phyloP scores from a whole-genome alignment of 2,797 vertebrate genomes.

The Peromyscus attwateri region DNA sequence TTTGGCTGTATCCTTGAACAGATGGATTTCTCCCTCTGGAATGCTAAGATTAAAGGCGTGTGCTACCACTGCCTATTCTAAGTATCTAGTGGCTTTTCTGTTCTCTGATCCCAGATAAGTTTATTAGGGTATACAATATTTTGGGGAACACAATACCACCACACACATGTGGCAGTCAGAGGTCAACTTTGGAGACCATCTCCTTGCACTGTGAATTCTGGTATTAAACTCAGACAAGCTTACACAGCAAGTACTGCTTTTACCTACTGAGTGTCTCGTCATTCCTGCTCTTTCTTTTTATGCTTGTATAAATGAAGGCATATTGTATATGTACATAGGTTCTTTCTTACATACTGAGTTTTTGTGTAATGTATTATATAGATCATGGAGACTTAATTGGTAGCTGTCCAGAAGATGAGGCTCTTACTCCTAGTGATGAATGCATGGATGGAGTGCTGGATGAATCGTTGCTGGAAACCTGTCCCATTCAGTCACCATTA shows the following conservation, averaged over 20 bases:
- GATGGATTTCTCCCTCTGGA: too few species aligned
- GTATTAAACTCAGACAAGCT: background rate
- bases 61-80: too few species aligned
- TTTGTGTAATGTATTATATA: slow-evolving; percentile 72
- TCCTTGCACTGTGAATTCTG: background rate
- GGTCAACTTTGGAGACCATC: background rate
- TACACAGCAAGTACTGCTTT: background rate
- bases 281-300: background rate
- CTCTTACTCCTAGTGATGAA: slow-evolving; percentile 94
- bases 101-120: too few species aligned
- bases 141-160: too few species aligned
- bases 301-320: background rate
- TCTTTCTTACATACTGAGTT: background rate
- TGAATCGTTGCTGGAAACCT: slow-evolving; percentile 96
- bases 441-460: slow-evolving; percentile 94
- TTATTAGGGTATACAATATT: too few species aligned
- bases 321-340: background rate
- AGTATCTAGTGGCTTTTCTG: too few species aligned
- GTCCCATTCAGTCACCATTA: slow-evolving; percentile 97
- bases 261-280: background rate
- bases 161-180: background rate
- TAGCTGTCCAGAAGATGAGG: slow-evolving; percentile 95
- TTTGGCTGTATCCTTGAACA: too few species aligned
- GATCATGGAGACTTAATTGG: slow-evolving; percentile 96
- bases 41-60: too few species aligned